Evolutionary conservation across 2,888 invertebrate genomes (phyloP).

Genomic region (Hipparchia sbordonii): DNA sequence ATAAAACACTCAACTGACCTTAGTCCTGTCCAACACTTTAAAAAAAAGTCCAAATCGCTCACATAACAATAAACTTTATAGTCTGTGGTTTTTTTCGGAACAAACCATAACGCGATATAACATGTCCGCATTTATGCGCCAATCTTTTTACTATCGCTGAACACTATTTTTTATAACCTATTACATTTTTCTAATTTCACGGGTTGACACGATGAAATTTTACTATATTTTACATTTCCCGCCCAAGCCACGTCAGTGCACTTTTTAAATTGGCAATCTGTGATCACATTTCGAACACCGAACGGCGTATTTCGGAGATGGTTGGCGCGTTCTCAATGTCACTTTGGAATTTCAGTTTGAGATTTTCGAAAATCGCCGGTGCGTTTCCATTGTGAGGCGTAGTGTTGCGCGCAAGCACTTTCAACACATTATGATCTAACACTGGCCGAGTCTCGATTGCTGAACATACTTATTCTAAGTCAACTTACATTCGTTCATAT

Average conservation of each 20-base stretch:
- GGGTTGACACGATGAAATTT: conserved; percentile 40
- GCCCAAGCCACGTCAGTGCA: conserved; percentile 33
- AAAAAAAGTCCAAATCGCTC: conserved; percentile 44
- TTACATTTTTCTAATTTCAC: conserved; percentile 71
- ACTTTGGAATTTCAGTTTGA: conserved; percentile 42
- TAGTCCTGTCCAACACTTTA: conserved; percentile 27
- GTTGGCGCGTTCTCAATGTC: conserved; percentile 50
- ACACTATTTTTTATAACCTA: conserved; percentile 49
- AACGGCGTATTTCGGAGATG: conserved; percentile 39
- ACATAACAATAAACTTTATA: conserved; percentile 37
- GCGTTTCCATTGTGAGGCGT: conserved; percentile 71
- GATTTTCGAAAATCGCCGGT: conserved; percentile 54
- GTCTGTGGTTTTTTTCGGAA: conserved; percentile 41
- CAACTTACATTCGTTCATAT: conserved; percentile 84
- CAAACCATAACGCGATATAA: conserved; percentile 34
- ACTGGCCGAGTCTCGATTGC: conserved; percentile 81
- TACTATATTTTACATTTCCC: conserved; percentile 29
- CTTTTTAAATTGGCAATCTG: conserved; percentile 30
- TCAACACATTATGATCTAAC: conserved; percentile 83
- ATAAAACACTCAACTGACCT: conserved; percentile 38
- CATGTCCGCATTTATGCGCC: conserved; percentile 45
- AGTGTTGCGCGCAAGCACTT: conserved; percentile 78
- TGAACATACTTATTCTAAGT: conserved; percentile 84
- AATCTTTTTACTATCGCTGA: conserved; percentile 52
- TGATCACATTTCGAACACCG: conserved; percentile 57